Evolutionary conservation across 2,113 vertebrate species (phyloP).

Genomic region (Macrotis lagotis): DNA sequence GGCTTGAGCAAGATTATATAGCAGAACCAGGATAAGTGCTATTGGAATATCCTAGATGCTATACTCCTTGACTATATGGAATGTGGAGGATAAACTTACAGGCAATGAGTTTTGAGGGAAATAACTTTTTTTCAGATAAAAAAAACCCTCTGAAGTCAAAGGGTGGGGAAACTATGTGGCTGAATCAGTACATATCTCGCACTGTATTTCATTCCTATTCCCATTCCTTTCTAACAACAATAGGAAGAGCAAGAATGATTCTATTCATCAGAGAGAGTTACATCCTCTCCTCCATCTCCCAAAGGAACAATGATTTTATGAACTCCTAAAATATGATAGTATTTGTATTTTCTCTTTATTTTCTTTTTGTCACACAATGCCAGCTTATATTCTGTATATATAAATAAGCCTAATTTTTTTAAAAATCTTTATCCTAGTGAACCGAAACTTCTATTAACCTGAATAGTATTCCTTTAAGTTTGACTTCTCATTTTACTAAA

Average conservation of each 20-base stretch:
- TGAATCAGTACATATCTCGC: background rate
- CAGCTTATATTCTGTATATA: background rate
- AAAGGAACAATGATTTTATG: background rate
- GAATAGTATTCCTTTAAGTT: background rate
- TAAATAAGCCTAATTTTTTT: background rate
- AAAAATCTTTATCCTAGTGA: background rate
- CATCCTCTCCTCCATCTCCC: too few relatives aligned
- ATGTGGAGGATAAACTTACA: background rate
- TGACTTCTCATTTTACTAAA: background rate
- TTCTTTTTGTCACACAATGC: background rate
- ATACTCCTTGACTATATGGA: background rate
- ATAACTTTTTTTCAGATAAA: background rate
- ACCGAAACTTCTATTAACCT: background rate
- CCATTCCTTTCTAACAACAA: too few relatives aligned
- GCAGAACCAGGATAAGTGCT: background rate
- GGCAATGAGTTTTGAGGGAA: background rate
- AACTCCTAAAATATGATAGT: too few relatives aligned
- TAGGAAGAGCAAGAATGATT: background rate
- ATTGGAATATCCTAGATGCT: background rate
- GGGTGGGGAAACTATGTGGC: background rate
- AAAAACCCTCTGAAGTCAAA: background rate
- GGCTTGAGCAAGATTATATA: background rate
- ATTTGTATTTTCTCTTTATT: background rate
- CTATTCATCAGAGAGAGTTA: background rate
- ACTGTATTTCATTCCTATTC: background rate